Base-by-base conservation (phyloP, 2,797 vertebrate genomes). In the Myotis planiceps region DNA sequence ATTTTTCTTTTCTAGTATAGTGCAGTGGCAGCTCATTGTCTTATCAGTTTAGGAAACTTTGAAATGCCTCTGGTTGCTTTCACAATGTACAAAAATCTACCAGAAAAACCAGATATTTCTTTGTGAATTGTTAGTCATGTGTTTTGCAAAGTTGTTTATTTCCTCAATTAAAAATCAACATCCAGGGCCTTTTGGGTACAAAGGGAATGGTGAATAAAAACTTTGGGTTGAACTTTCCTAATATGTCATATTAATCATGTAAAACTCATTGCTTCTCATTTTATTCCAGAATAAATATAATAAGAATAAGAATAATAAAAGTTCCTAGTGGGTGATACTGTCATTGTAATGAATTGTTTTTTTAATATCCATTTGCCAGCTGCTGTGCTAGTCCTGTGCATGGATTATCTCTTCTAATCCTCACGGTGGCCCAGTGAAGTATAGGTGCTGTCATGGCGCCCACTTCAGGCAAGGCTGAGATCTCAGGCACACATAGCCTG, bases 261-360 rank as follows among this genome's bases (percentile, higher is more conserved):
- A 85, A 89, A 89, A 76, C 23, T 51, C 8, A 78, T n/a, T 66
- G 69, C 23, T 90, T 87, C 23, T 88, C 45, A 32, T 86, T 90
- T 95, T 74, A 49, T 76, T 83, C 27, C 14, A 74, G 69, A 89
- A 76, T 32, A 72, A 92, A 47, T 80, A 66, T 53, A 39, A 49
- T 42, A 63, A 10, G 13, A 9, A 12, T 39, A 72, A 21, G 74
- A 53, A 58, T 51, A 84, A 74, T 80, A 80, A 60, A 60, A 91
- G 74, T 55, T 55, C 63, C 58, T 25, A 47, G 32, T 25, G 45
- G 47, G 32, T 55, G 53, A 53, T 86, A 66, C 18, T 25, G 79
- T 42, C 51, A 84, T 25, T 88, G 9, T 69, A 68, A 92, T 79
- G 39, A 82, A 90, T 55, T 55, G 25, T 66, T 71, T 92, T 92